A percentile compares a stretch with the other conserved stretches of the same genome.
Conservation (phyloP, 2,113 vertebrate species). For the Silurus glanis region DNA sequence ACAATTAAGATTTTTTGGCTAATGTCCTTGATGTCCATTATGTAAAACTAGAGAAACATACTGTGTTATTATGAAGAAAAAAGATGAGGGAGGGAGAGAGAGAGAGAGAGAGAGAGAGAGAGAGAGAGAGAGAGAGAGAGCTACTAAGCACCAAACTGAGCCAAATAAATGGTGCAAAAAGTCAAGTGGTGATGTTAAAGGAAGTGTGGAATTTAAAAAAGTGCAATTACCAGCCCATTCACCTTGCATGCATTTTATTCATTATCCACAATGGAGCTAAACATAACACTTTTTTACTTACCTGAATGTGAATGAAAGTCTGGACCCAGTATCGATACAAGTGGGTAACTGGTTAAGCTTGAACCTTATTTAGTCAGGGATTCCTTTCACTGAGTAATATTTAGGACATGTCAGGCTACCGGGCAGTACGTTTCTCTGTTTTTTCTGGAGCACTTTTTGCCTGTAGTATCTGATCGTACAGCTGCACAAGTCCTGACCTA, state of each 20-base stretch:
- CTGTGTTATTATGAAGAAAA: no score
- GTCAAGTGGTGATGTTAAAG: background rate
- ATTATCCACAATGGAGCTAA: background rate
- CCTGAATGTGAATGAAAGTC: background rate
- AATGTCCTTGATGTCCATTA: background rate
- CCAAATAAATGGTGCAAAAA: constrained; percentile 2
- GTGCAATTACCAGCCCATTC: background rate
- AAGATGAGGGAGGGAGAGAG: background rate
- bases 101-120: background rate
- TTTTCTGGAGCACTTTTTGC: constrained; percentile 5
- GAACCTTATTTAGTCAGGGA: background rate
- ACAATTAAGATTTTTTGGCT: background rate
- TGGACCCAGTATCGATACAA: background rate
- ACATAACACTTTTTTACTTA: background rate
- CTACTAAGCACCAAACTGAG: background rate
- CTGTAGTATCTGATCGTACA: constrained; percentile 4
- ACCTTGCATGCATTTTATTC: background rate
- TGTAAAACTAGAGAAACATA: background rate
- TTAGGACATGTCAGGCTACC: background rate
- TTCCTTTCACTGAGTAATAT: background rate
- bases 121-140: background rate
- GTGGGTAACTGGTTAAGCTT: background rate
- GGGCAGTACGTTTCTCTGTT: background rate
- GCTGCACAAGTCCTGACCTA: constrained; percentile 31
- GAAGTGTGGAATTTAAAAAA: background rate